Evolutionary conservation across 2,797 vertebrate genomes (phyloP).

Genomic region (Pempheris klunzingeri): DNA sequence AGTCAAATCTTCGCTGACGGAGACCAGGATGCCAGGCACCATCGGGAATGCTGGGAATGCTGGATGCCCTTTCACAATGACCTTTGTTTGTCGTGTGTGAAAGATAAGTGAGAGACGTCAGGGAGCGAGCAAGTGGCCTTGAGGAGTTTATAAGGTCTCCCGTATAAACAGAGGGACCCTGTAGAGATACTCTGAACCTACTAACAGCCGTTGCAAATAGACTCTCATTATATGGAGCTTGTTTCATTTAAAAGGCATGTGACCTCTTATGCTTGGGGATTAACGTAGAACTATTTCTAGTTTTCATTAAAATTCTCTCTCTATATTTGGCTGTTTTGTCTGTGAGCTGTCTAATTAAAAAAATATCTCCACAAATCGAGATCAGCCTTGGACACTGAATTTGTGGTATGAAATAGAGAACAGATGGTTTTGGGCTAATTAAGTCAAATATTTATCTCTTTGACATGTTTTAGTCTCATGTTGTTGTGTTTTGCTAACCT

Average conservation of each 20-base stretch:
- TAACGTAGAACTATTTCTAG: slow-evolving; percentile 63
- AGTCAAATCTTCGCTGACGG: slow-evolving; percentile 70
- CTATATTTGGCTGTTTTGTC: slow-evolving; percentile 57
- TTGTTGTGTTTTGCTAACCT: slow-evolving; percentile 41
- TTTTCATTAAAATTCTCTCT: slow-evolving; percentile 72
- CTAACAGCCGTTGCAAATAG: slow-evolving; percentile 64
- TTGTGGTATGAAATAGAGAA: slow-evolving; percentile 40
- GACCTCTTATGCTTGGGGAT: slow-evolving; percentile 62
- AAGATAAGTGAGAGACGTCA: slow-evolving; percentile 52
- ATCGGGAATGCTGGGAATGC: slow-evolving; percentile 78
- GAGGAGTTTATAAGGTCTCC: slow-evolving; percentile 50
- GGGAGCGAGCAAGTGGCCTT: slow-evolving; percentile 57
- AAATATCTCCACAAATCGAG: slow-evolving; percentile 55
- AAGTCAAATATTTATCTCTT: slow-evolving; percentile 46
- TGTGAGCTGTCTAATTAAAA: slow-evolving; percentile 50
- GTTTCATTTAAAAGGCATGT: slow-evolving; percentile 72
- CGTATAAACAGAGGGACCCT: slow-evolving; percentile 43
- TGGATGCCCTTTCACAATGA: slow-evolving; percentile 73
- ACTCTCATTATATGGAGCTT: slow-evolving; percentile 60
- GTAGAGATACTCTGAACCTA: slow-evolving; percentile 18
- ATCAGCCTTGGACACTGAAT: slow-evolving; percentile 37
- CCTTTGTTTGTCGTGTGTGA: slow-evolving; percentile 56
- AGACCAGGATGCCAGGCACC: slow-evolving; percentile 75
- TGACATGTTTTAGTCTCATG: slow-evolving; percentile 33
- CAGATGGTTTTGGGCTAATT: slow-evolving; percentile 67